Evolutionary conservation across 2,888 invertebrate genomes (phyloP).

Genomic region (Seladonia tumulorum): DNA sequence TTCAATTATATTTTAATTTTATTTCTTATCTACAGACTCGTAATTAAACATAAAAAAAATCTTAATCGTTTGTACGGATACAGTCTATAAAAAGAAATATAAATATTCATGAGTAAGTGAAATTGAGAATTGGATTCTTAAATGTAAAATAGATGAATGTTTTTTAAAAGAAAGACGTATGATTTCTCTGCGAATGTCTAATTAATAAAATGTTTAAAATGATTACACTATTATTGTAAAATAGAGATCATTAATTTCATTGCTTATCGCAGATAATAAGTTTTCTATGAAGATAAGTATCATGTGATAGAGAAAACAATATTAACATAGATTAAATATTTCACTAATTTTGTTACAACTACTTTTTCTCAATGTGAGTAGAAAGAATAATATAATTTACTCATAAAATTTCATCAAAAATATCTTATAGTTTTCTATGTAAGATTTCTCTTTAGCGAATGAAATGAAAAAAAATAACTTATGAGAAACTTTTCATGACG

Average conservation of each 20-base stretch:
- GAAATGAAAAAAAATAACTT: neutral
- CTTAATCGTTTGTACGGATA: neutral
- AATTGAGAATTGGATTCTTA: conserved; percentile 1
- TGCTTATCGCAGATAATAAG: neutral
- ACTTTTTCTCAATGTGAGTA: conserved; percentile 3
- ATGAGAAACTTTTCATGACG: neutral
- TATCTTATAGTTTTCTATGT: neutral
- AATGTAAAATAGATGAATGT: neutral
- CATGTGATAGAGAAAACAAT: conserved; percentile 10
- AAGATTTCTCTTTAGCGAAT: neutral
- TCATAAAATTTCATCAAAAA: neutral
- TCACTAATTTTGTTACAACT: conserved; percentile 1
- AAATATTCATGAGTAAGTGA: conserved; percentile 7
- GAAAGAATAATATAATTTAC: conserved; percentile 2
- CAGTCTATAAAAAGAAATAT: conserved; percentile 14
- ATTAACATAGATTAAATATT: conserved; percentile 2
- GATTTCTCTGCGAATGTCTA: neutral
- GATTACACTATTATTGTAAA: conserved; percentile 4
- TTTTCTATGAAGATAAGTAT: neutral
- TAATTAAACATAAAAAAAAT: neutral
- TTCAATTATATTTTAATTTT: conserved; percentile 16
- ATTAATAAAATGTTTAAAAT: conserved; percentile 5
- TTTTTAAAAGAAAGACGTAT: neutral
- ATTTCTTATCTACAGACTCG: conserved; percentile 12
- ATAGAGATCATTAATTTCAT: conserved; percentile 8